Evolutionary conservation across 1,140 invertebrate species (phyloP), one percentile per base, ranked within the genome.

Genomic region (Palaemon carinicauda): DNA sequence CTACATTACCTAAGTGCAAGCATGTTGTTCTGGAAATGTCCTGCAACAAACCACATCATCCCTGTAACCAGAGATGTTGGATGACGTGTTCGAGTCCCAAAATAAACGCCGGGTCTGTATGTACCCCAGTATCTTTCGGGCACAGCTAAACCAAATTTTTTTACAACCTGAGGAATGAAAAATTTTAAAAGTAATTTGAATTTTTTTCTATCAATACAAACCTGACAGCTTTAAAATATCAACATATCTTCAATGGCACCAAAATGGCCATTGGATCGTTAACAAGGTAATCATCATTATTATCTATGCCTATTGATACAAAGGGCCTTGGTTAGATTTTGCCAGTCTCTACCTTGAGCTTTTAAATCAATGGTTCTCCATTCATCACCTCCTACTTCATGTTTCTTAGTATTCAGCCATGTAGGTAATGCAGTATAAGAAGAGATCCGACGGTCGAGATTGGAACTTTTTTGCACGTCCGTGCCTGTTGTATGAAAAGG

Each of bases 1-100:
- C 56, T 77, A 80, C 4, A 56, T 21, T 91, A 94, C 94, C 94
- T 93, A 51, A 96, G 93, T 17, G 95, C 95, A 89, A 94, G 94
- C 75, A 95, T 95, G 83, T 93, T 94, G 83, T 92, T 93, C 24
- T 91, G 92, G 83, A 95, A 91, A 89, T 93, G 92, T 79, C 94
- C 94, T 0, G 96, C 94, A 89, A 97, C 94, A 90, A 97, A 98
- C 98, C 98, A 99, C 97, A 99, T 99, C 1, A 99, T 92, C 52
- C 98, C 98, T 91, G 97, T 95, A 0, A 98, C 94, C 12, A 97
- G 93, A 0, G 98, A 98, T 77, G 95, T 92, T 0, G 96, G 96
- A 90, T 97, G 96, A 89, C 97, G 92, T 1, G 96, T 97, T 92
- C 97, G 97, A 89, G 99, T 91, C 0, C 98, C 96, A 91, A 97